These are phyloP conservation scores for Chionoecetes opilio DNA, from an alignment of 1,140 invertebrate genomes.

Conservation along the genomic window DNA sequence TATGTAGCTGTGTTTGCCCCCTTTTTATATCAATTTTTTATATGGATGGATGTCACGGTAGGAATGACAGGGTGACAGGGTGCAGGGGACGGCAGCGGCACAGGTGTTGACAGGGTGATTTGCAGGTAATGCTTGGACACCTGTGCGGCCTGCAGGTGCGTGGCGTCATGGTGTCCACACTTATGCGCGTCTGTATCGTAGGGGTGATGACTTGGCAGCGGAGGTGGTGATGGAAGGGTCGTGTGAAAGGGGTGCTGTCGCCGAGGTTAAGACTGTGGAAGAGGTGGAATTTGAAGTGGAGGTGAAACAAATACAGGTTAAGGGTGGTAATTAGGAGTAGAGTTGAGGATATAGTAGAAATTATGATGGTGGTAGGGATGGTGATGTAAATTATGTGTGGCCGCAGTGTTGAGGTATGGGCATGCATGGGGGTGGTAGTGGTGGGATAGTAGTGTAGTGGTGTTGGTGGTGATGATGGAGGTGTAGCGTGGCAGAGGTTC, in stretches of 20 bases:
- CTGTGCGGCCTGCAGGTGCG: background rate
- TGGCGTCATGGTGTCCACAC: background rate
- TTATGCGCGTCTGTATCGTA: background rate
- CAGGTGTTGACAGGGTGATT: background rate
- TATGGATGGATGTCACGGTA: background rate
- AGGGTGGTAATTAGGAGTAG: background rate
- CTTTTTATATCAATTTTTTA: background rate
- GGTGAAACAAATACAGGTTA: background rate
- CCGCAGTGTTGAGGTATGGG: background rate
- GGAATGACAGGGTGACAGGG: background rate
- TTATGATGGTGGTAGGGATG: background rate
- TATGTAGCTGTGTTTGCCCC: background rate
- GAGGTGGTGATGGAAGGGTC: background rate
- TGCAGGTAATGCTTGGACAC: background rate
- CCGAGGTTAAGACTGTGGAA: background rate
- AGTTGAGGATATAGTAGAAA: background rate
- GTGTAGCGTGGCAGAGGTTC: constrained; percentile 25
- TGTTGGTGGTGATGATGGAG: background rate
- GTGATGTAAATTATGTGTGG: background rate
- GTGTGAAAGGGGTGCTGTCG: background rate
- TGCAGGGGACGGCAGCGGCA: background rate
- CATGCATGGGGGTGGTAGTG: background rate
- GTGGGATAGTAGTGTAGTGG: background rate
- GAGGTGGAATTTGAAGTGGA: background rate
- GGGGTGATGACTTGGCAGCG: background rate